phyloP scores from a whole-genome alignment of 1,140 invertebrate species.

The Brachionus calyciflorus region DNA sequence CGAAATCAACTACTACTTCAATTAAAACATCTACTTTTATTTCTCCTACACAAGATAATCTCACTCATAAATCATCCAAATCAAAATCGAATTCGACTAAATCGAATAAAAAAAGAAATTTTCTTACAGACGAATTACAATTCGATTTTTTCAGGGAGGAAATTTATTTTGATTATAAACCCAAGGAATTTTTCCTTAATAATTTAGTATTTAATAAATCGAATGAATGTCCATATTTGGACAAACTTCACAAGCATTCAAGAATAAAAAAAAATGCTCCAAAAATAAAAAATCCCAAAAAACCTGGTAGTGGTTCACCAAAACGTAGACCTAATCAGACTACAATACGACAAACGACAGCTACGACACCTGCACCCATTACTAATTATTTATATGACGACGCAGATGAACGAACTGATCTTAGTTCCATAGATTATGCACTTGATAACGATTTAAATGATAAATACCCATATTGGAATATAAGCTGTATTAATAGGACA shows the following conservation, averaged over 20 bases:
- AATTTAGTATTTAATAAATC: not conserved
- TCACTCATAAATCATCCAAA: not conserved
- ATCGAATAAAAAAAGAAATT: not conserved
- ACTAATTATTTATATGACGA: not conserved
- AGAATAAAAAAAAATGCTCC: not conserved
- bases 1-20: not conserved
- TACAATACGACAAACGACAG: not conserved
- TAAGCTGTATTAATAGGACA: slow-evolving; percentile 24
- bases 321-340: not conserved
- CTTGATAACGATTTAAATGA: not conserved
- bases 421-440: not conserved
- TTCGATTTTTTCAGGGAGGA: slow-evolving; percentile 6
- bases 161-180: not conserved
- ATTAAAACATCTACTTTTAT: not conserved
- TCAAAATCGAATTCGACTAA: not conserved
- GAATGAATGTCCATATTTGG: not conserved
- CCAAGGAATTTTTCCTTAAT: not conserved
- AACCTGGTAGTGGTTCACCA: not conserved
- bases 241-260: not conserved
- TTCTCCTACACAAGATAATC: not conserved
- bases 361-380: not conserved
- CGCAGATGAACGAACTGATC: not conserved
- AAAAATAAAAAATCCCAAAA: not conserved
- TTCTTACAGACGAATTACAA: not conserved
- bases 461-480: slow-evolving; percentile 23